phyloP scores from a whole-genome alignment of 2,888 invertebrate genomes.

The Mamestra brassicae region DNA sequence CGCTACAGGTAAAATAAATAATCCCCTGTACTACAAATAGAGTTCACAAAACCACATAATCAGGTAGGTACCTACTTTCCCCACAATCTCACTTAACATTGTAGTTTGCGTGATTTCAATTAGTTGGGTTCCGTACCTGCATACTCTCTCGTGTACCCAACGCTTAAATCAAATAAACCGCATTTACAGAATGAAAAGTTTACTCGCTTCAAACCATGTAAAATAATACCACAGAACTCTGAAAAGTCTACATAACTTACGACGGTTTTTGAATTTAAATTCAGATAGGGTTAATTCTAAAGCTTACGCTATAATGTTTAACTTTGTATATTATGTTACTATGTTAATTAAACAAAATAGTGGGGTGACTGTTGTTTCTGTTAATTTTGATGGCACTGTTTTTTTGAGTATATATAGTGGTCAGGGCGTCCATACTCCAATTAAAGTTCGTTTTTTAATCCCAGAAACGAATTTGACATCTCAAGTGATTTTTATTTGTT shows the following conservation, averaged over 20 bases:
- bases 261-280: conserved; percentile 76
- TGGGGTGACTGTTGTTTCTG: conserved; percentile 30
- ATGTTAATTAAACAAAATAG: conserved; percentile 52
- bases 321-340: conserved; percentile 37
- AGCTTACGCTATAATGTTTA: conserved; percentile 67
- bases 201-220: conserved; percentile 76
- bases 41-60: conserved; percentile 37
- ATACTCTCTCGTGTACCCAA: conserved; percentile 60
- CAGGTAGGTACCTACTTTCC: conserved; percentile 35
- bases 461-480: no score
- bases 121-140: conserved; percentile 62
- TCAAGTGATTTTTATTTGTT: no score
- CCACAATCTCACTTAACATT: conserved; percentile 66
- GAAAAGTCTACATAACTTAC: conserved; percentile 74
- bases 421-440: neutral
- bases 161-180: conserved; percentile 78
- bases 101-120: conserved; percentile 73
- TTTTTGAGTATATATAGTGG: neutral
- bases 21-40: conserved; percentile 9
- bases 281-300: conserved; percentile 70
- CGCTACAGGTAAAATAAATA: conserved; percentile 27
- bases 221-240: conserved; percentile 78
- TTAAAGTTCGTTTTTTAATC: neutral
- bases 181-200: conserved; percentile 78
- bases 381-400: conserved; percentile 17